phyloP scores from a whole-genome alignment of 2,113 vertebrate species.

The Bufo bufo region DNA sequence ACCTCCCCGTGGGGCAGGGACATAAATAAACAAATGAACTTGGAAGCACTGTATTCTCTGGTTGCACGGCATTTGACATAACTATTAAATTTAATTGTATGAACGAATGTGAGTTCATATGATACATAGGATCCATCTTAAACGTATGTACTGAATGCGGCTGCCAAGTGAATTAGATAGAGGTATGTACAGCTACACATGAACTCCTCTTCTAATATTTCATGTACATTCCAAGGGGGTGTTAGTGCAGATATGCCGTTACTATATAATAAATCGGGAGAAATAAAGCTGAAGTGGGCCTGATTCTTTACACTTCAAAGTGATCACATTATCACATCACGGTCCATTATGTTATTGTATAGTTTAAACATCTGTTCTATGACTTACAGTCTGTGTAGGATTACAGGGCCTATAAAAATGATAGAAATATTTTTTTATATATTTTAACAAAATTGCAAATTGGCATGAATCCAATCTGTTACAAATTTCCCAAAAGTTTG shows the following conservation, averaged over 20 bases:
- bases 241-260: constrained; percentile 16
- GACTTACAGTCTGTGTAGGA: too few species aligned
- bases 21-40: constrained; percentile 45
- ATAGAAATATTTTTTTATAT: too few species aligned
- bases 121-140: constrained; percentile 29
- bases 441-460: too few species aligned
- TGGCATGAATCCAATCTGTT: too few species aligned
- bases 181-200: constrained; percentile 29
- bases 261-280: neutral
- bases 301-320: neutral
- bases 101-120: constrained; percentile 32
- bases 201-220: constrained; percentile 28
- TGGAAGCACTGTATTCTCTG: constrained; percentile 33
- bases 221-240: constrained; percentile 32
- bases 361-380: too few species aligned
- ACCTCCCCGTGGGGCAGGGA: constrained; percentile 1
- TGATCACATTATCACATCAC: too few species aligned
- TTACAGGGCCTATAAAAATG: too few species aligned
- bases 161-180: constrained; percentile 44
- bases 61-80: constrained; percentile 36
- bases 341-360: neutral
- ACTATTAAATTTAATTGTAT: constrained; percentile 51
- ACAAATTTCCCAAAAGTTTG: too few species aligned
- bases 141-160: constrained; percentile 40
- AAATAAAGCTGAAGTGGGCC: neutral